A percentile compares a stretch with the other conserved stretches of the same genome.
phyloP scores from a whole-genome alignment of 2,888 invertebrate species.

The Oligia latruncula region DNA sequence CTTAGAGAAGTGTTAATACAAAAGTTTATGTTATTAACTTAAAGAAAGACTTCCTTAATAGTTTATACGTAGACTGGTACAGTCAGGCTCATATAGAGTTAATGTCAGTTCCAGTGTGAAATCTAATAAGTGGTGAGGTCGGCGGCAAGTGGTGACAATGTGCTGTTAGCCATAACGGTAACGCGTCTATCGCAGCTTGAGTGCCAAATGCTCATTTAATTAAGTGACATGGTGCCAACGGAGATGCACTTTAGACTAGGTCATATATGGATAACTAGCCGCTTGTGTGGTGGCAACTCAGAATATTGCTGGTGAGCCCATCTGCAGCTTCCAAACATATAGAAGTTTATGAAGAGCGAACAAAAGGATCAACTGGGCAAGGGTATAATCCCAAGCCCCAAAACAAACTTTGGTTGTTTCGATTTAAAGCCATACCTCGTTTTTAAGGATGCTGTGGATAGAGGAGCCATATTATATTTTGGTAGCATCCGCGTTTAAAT shows the following conservation, averaged over 20 bases:
- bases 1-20: background rate
- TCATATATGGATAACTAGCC: slow-evolving; percentile 25
- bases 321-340: background rate
- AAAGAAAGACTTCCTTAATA: slow-evolving; percentile 10
- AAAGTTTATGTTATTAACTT: background rate
- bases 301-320: background rate
- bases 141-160: slow-evolving; percentile 77
- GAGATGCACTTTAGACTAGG: slow-evolving; percentile 43
- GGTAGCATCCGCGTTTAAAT: background rate
- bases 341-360: background rate
- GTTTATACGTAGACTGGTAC: slow-evolving; percentile 26
- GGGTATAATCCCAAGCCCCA: too few relatives aligned
- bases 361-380: background rate
- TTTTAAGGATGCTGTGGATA: background rate
- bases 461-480: background rate
- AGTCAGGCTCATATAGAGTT: slow-evolving; percentile 52
- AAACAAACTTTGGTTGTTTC: background rate
- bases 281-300: slow-evolving; percentile 15
- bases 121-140: slow-evolving; percentile 75
- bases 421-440: background rate
- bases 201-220: slow-evolving; percentile 79
- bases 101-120: slow-evolving; percentile 67
- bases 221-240: slow-evolving; percentile 67
- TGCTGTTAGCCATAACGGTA: slow-evolving; percentile 70
- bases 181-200: slow-evolving; percentile 62